Conservation (phyloP, 2,113 vertebrate species). For the Nothobranchius furzeri region DNA sequence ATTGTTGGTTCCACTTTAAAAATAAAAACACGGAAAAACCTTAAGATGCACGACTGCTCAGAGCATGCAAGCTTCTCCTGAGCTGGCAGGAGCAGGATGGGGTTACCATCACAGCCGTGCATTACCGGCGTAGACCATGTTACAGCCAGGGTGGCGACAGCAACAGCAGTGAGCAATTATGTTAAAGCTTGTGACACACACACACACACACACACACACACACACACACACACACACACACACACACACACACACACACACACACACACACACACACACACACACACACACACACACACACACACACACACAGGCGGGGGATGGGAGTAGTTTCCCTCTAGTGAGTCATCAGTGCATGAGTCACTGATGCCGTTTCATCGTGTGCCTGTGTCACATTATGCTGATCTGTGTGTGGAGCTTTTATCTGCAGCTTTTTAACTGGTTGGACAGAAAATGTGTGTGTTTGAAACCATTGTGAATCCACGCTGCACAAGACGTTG, state of each 20-base stretch:
- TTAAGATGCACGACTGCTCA: background rate
- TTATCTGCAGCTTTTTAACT: conserved; percentile 46
- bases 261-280: conserved; percentile 31
- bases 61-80: too few species aligned
- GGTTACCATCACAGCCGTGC: conserved; percentile 32
- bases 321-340: conserved; percentile 77
- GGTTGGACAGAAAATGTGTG: conserved; percentile 26
- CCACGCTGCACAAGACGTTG: background rate
- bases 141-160: conserved; percentile 60
- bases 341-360: conserved; percentile 78
- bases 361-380: conserved; percentile 80
- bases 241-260: conserved; percentile 38
- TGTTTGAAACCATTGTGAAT: conserved; percentile 9
- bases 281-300: conserved; percentile 32
- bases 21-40: background rate
- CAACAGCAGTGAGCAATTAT: conserved; percentile 69
- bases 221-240: conserved; percentile 32
- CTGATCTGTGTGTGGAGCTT: conserved; percentile 60
- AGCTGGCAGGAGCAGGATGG: conserved; percentile 10
- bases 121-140: conserved; percentile 55
- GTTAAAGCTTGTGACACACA: conserved; percentile 58
- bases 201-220: conserved; percentile 31
- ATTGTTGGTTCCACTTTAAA: background rate
- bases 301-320: conserved; percentile 28
- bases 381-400: conserved; percentile 77